These are phyloP conservation scores for Magallana angulata DNA, from an alignment of 1,140 invertebrate species.

Conservation along the genomic window DNA sequence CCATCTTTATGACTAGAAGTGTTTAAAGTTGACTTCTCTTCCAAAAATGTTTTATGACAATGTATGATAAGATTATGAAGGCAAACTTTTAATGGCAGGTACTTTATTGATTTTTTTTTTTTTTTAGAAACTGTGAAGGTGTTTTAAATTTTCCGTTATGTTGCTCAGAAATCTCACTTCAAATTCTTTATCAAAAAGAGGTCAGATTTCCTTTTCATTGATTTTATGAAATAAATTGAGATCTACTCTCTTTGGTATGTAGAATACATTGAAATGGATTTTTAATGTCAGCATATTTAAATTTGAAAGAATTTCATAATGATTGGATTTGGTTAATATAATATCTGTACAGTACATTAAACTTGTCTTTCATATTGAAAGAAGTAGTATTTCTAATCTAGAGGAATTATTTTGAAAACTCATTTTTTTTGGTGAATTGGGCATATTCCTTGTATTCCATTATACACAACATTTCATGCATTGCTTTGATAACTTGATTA, in stretches of 20 bases:
- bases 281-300: too few relatives aligned
- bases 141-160: neutral
- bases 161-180: neutral
- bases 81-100: neutral
- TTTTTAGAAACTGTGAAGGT: neutral
- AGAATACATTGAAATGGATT: too few relatives aligned
- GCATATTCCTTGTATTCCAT: neutral
- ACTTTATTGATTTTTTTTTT: neutral
- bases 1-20: neutral
- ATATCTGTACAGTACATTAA: too few relatives aligned
- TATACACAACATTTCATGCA: slow-evolving; percentile 29
- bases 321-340: too few relatives aligned
- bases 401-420: too few relatives aligned
- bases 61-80: neutral
- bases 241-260: neutral
- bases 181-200: neutral
- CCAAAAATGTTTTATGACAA: slow-evolving; percentile 6
- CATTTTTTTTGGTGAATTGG: neutral
- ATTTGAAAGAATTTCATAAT: too few relatives aligned
- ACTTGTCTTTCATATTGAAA: too few relatives aligned
- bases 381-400: too few relatives aligned
- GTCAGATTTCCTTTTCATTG: slow-evolving; percentile 15
- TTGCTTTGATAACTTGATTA: slow-evolving; percentile 28
- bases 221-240: neutral
- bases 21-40: neutral